phyloP scores from a whole-genome alignment of 1,140 invertebrate genomes.

The Rhopalosiphum maidis region DNA sequence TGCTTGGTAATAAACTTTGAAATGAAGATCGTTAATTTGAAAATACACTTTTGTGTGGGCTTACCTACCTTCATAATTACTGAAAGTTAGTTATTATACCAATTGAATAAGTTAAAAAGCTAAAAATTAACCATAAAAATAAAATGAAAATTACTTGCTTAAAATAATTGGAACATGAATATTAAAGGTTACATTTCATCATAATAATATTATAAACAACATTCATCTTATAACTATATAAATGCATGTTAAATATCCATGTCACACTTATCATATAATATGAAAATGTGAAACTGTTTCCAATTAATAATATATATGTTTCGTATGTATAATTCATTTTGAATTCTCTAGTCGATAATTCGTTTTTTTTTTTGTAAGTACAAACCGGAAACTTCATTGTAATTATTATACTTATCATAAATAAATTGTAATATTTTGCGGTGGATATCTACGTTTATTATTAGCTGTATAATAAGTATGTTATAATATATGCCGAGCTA shows the following conservation, averaged over 20 bases:
- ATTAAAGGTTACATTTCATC: neutral
- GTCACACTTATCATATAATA: neutral
- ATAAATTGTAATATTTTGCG: neutral
- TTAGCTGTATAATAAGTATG: neutral
- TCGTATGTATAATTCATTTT: neutral
- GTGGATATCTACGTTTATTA: neutral
- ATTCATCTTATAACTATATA: neutral
- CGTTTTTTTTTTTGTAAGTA: neutral
- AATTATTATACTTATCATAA: neutral
- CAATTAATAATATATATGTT: neutral
- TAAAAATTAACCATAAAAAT: neutral
- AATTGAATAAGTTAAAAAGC: conserved; percentile 1
- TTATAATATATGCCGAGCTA: neutral
- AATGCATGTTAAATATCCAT: neutral
- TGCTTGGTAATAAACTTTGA: conserved; percentile 1
- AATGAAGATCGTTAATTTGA: neutral
- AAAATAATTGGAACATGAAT: neutral
- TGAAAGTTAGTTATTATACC: neutral
- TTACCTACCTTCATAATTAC: conserved; percentile 11
- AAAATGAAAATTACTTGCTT: neutral
- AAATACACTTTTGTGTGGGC: neutral
- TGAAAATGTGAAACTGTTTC: neutral
- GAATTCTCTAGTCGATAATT: neutral
- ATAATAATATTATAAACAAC: neutral
- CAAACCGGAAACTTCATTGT: neutral